Base-by-base conservation (phyloP, 2,888 invertebrate genomes). In the Sphinx pinastri region DNA sequence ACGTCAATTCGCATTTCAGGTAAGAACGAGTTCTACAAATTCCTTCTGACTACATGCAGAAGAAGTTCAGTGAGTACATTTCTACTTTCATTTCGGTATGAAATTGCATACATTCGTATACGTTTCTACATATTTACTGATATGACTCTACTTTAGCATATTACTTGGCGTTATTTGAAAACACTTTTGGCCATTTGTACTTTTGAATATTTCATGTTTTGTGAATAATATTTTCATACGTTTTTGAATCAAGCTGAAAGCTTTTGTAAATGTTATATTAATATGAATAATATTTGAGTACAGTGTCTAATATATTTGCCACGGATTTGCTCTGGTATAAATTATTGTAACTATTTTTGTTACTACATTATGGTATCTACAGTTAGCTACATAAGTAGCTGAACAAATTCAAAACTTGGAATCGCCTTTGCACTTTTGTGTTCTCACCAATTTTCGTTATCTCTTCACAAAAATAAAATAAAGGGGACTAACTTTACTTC, bases 111-210 rank as follows among this genome's bases (percentile, higher is more conserved):
- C 79, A 80, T 75, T 75, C 73, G 72, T 76, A 74, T 71, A 76
- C 75, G 70, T 73, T 71, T 73, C 73, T 71, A 74, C 74, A 71
- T 80, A 82, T 80, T 85, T 79, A 83, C 82, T 76, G 77, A 77
- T 84, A 84, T 81, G 81, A 79, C 79, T 79, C 76, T 78, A 84
- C 82, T 84, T 85, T 81, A 81, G 76, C 79, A 79, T 85, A 84
- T 86, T 85, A 84, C 84, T 78, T 73, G 38, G 71, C 70, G 74
- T 78, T 78, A 74, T 76, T 78, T 73, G 73, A 77, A 81, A 77
- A 78, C 72, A 80, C 73, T 79, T 74, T 77, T 16, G 71, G 75
- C 77, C 77, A 80, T 78, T 57, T 75, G 71, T 75, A 71, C 73
- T 67, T 79, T 77, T 78, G 71, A 76, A 75, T 75, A 77, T 81